Base-by-base conservation (phyloP, 2,797 vertebrate genomes). In the Brachyrhaphis roseni region DNA sequence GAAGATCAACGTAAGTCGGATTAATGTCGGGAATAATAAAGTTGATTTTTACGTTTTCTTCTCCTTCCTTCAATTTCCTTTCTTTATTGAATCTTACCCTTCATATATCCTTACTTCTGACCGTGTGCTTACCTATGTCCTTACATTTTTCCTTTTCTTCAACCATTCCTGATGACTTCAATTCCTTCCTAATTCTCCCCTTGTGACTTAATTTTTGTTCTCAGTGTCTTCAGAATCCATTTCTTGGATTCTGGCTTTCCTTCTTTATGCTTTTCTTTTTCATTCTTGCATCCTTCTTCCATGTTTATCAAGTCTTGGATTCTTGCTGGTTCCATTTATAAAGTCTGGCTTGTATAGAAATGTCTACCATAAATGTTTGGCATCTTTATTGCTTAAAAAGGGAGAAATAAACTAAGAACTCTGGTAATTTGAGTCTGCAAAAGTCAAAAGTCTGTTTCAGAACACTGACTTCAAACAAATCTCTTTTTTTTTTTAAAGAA, bases 1-100 rank as follows among this genome's bases (percentile, higher is more conserved):
- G 87, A 99, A 98, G 93, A 97, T 99, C 36, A 81, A 94, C 0
- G 98, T 99, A 93, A 98, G 97, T 28, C 47, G 2, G 41, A 31
- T 18, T 31, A 34, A 47, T 47, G 28, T 28, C 66, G 43, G 36
- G n/a, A 43, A 62, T 5, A 43, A 83, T 10, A 78, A 74, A 81
- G 79, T 84, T 86, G 74, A 83, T 86, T 49, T 80, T 82, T 20
- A 78, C 10, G 3, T 0, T 8, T 5, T 26, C 39, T 70, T 43
- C 12, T 64, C 15, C 5, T 43, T 15, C 66, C 20, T 26, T 68
- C 20, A 11, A 11, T 68, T 68, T 43, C 10, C 23, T n/a, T 13
- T 34, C 28, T 23, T 66, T 36, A 23, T 64, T 64, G 6, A 62
- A 8, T 68, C 64, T 68, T 39, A 10, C 26, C 8, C 36, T 39